A percentile compares a stretch with the other conserved stretches of the same genome.
Conservation (phyloP, 2,113 vertebrate genomes). For the Pollimyrus isidori region DNA sequence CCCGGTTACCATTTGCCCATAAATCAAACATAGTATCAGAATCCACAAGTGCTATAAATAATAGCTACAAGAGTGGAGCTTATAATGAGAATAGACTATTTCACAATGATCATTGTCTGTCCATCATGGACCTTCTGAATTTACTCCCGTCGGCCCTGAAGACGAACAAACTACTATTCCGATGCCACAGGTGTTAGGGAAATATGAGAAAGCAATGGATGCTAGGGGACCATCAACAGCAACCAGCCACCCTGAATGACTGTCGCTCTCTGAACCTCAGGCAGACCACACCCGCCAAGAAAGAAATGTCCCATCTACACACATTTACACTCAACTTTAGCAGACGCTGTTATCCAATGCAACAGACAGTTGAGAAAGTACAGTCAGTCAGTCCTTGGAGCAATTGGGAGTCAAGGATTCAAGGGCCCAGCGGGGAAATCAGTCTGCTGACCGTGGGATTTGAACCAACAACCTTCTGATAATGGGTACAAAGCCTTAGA, state of each 20-base stretch:
- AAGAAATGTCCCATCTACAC: background rate
- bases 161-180: background rate
- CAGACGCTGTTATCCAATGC: background rate
- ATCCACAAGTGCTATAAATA: background rate
- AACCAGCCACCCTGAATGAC: background rate
- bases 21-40: background rate
- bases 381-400: background rate
- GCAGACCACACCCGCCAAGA: background rate
- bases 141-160: background rate
- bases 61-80: background rate
- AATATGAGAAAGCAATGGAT: background rate
- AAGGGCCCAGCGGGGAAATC: background rate
- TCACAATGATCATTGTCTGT: background rate
- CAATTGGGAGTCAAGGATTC: background rate
- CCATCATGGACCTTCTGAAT: background rate
- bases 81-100: background rate
- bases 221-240: background rate
- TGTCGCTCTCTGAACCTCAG: background rate
- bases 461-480: background rate
- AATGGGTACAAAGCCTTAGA: background rate
- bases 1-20: background rate
- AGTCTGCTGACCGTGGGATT: background rate
- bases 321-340: background rate
- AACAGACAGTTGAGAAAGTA: background rate
- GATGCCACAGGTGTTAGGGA: background rate